Conservation (phyloP, 53 echinoderm and acorn worm species). For the Paracentrotus lividus region DNA sequence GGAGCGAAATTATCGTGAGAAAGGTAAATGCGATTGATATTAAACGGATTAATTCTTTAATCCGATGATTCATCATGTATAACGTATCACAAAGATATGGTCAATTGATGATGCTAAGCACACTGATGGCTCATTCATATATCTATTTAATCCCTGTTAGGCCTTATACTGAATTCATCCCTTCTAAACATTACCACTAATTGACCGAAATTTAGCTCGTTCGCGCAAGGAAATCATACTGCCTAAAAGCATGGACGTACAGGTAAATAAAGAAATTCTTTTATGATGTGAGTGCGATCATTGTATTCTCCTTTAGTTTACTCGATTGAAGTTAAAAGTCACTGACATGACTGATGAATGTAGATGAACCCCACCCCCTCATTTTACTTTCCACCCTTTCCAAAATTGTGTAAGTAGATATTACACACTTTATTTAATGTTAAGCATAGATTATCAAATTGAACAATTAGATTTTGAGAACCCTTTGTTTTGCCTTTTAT, state of each 20-base stretch:
- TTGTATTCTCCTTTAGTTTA: too few species aligned
- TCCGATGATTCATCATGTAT: slow-evolving; percentile 19
- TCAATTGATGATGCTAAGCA: slow-evolving; percentile 29
- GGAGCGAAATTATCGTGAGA: slow-evolving; percentile 9
- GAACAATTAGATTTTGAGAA: too few species aligned
- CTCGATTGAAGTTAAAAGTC: too few species aligned
- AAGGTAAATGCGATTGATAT: slow-evolving; percentile 14
- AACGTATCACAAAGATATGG: neutral
- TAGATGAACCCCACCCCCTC: too few species aligned
- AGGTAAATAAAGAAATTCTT: too few species aligned
- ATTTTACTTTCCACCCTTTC: too few species aligned
- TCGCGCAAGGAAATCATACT: neutral
- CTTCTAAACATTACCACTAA: neutral
- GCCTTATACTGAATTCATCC: neutral
- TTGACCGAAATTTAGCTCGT: neutral
- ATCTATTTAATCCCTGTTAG: neutral
- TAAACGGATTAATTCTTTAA: slow-evolving; percentile 6
- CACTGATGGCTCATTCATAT: neutral
- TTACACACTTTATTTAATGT: too few species aligned
- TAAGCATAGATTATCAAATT: too few species aligned
- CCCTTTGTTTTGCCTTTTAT: neutral
- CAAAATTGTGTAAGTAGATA: too few species aligned
- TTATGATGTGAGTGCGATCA: too few species aligned
- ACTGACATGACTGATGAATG: too few species aligned
- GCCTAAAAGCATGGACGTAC: neutral